Evolutionary conservation across 2,113 vertebrate genomes (phyloP).

Genomic region (Bos javanicus): DNA sequence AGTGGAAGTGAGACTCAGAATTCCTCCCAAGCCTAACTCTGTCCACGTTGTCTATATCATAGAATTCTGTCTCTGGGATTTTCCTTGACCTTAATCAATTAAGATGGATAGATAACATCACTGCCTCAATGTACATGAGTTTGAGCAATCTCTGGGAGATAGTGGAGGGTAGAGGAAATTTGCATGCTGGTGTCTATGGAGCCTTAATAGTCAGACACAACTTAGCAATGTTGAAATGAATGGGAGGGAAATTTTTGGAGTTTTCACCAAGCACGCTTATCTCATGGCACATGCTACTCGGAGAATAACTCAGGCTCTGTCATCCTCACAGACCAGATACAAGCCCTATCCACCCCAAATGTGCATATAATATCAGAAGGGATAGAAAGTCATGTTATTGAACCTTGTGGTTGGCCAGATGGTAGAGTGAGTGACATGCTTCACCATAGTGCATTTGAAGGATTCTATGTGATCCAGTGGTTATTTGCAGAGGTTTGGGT

Average conservation of each 20-base stretch:
- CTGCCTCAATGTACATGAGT: background rate
- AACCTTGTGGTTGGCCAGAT: background rate
- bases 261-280: background rate
- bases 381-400: background rate
- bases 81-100: background rate
- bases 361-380: no score
- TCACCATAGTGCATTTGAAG: background rate
- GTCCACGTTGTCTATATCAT: background rate
- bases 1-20: background rate
- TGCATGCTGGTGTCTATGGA: background rate
- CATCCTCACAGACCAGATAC: background rate
- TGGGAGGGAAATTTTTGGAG: background rate
- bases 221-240: background rate
- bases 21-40: background rate
- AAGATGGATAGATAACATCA: background rate
- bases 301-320: background rate
- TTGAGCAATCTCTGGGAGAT: background rate
- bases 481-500: background rate
- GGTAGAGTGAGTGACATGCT: background rate
- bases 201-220: background rate
- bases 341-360: background rate
- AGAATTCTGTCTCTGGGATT: background rate
- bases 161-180: background rate
- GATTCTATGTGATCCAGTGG: background rate
- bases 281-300: background rate